phyloP scores from a whole-genome alignment of 2,888 invertebrate genomes.

The Sepiola atlantica region DNA sequence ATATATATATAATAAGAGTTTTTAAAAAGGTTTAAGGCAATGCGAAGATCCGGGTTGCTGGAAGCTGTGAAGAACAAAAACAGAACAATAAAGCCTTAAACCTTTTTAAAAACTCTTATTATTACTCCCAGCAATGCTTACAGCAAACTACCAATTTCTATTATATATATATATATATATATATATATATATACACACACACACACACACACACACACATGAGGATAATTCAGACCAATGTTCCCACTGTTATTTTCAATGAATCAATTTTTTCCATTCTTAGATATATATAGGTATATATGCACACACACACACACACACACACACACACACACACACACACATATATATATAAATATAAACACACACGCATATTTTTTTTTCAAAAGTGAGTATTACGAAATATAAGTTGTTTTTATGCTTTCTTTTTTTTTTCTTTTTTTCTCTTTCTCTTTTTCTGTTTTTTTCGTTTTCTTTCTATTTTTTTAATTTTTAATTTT shows the following conservation, averaged over 20 bases:
- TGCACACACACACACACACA: neutral
- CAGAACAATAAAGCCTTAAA: no score
- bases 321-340: neutral
- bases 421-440: no score
- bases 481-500: neutral
- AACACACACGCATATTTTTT: neutral
- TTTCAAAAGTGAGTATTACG: neutral
- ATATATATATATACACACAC: no score
- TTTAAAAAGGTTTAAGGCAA: no score
- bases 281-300: neutral
- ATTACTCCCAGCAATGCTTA: no score
- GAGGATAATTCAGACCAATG: neutral
- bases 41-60: no score
- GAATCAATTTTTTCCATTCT: neutral
- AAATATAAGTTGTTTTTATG: slow-evolving; percentile 33
- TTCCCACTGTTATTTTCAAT: neutral
- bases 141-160: no score
- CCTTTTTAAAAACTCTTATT: no score
- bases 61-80: no score
- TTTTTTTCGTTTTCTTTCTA: neutral
- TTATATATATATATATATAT: neutral
- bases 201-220: no score
- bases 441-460: no score
- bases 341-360: neutral
- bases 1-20: no score